Percentiles rank a stretch among this genome's conserved stretches.
Conservation (phyloP, 2,888 invertebrate genomes). For the Sarcophaga subvicina region DNA sequence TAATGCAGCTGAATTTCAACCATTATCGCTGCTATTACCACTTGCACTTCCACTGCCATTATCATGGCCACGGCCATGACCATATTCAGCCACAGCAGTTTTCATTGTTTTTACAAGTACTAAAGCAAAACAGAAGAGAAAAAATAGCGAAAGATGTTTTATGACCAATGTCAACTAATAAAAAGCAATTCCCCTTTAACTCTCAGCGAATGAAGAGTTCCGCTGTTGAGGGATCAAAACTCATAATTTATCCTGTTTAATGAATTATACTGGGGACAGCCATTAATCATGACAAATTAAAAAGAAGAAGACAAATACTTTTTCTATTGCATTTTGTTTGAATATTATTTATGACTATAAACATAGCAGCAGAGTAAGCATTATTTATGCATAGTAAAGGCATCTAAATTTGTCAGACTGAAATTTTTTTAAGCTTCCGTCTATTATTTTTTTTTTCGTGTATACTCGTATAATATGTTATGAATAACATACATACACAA, state of each 20-base stretch:
- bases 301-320: not conserved
- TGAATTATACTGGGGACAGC: constrained; percentile 11
- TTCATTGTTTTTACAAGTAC: too few relatives aligned
- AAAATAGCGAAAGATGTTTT: constrained; percentile 34
- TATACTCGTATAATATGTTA: too few relatives aligned
- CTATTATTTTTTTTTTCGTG: too few relatives aligned
- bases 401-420: too few relatives aligned
- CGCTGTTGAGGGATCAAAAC: too few relatives aligned
- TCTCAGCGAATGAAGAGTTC: too few relatives aligned
- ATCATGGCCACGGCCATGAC: not conserved
- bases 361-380: too few relatives aligned
- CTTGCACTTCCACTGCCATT: not conserved
- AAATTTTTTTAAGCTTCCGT: too few relatives aligned
- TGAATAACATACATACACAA: too few relatives aligned
- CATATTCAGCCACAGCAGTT: not conserved
- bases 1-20: constrained; percentile 44
- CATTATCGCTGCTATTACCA: not conserved
- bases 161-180: constrained; percentile 28
- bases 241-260: too few relatives aligned
- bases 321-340: not conserved
- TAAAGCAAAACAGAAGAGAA: not conserved
- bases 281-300: constrained; percentile 34
- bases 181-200: constrained; percentile 36
- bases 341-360: not conserved
- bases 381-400: too few relatives aligned